Evolutionary conservation across 1,140 invertebrate species (phyloP), one percentile per base, ranked within the genome.

Genomic region (Dendrolimus punctatus): DNA sequence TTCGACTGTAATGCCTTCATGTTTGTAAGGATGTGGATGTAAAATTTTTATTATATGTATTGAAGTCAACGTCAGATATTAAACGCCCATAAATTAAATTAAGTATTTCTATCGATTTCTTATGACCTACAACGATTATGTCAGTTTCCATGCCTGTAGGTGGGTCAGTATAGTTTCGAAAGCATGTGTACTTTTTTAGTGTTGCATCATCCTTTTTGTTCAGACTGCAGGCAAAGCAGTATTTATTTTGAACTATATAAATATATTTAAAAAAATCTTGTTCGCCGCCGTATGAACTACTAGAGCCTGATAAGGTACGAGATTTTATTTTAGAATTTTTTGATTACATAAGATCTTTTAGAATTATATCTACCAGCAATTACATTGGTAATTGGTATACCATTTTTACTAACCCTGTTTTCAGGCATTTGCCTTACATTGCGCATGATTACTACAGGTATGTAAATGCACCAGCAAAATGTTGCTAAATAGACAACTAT

Each of bases 61-160:
- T 81, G 8, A 72, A n/a, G n/a, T n/a, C n/a, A n/a, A n/a, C n/a
- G n/a, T n/a, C n/a, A n/a, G n/a, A n/a, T n/a, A 88, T 76, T 1
- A 88, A 38, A 8, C 46, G 52, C 45, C 54, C 61, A 55, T 87
- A 87, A 37, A 79, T 75, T 4, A 88, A 2, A 2, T 71, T 62
- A 67, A 88, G 61, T 57, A 68, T 71, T 46, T 70, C 51, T 6
- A 82, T 47, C 49, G 76, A 80, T 6, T 46, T 6, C 41, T 63
- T 53, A 64, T 88, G 88, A 8, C 76, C 78, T 60, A 87, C 73
- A 2, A 73, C 48, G 41, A 87, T 72, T 8, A 76, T 72, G 48
- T 81, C 66, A 8, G 58, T 39, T 63, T 88, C 80, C 85, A 87
- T 88, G 6, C 60, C 57, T 23, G 73, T 63, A 2, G 73, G 76